A percentile compares a stretch with the other conserved stretches of the same genome.
These are phyloP conservation scores for Apteryx owenii DNA, from an alignment of 2,113 vertebrate species.

Conservation along the genomic window DNA sequence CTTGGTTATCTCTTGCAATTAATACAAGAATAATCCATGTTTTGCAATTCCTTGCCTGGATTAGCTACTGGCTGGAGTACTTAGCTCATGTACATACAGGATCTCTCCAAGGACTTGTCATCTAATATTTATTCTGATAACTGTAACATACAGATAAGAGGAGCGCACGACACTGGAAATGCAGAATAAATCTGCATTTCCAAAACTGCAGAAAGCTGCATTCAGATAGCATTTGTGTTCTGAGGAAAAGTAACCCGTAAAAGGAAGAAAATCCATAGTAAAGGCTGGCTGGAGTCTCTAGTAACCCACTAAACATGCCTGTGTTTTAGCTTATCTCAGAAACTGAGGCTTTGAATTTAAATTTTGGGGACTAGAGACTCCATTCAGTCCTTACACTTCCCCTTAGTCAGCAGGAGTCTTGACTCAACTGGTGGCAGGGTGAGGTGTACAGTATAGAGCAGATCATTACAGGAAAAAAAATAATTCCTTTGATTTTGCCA, in stretches of 20 bases:
- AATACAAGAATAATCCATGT: constrained; percentile 51
- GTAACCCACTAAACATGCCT: neutral
- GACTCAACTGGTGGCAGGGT: neutral
- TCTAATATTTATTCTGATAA: constrained; percentile 72
- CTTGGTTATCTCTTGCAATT: constrained; percentile 16
- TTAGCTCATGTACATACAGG: constrained; percentile 40
- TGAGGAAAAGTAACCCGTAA: neutral
- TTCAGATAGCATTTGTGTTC: neutral
- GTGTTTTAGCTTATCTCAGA: neutral
- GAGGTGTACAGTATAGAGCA: neutral
- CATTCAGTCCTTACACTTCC: neutral
- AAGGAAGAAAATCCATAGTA: neutral
- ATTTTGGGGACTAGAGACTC: neutral
- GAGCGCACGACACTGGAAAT: neutral
- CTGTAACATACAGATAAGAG: constrained; percentile 71
- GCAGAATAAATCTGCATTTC: constrained; percentile 68
- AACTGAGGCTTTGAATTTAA: neutral
- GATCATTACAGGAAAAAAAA: neutral
- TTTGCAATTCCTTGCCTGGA: constrained; percentile 56
- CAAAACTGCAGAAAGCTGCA: constrained; percentile 19
- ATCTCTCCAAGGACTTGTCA: constrained; percentile 62
- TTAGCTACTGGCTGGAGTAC: constrained; percentile 57
- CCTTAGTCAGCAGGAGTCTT: neutral
- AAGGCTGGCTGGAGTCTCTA: neutral
- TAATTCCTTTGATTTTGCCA: neutral